phyloP scores from a whole-genome alignment of 2,888 invertebrate species.

The Epistrophella euchroma region DNA sequence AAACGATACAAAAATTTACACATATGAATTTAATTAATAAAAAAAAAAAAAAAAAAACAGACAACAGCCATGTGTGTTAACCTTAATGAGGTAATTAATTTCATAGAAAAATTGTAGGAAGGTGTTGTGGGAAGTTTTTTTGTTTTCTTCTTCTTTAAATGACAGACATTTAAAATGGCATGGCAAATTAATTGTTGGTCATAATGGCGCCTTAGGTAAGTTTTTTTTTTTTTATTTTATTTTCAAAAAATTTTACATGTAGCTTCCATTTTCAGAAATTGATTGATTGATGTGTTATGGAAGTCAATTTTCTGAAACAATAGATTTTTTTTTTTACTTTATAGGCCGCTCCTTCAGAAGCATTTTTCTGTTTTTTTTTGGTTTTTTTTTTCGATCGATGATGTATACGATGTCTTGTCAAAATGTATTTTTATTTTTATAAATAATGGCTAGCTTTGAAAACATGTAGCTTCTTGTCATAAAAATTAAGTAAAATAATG shows the following conservation, averaged over 20 bases:
- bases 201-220: constrained; percentile 21
- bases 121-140: constrained; percentile 27
- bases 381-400: not conserved
- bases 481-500: not conserved
- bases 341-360: constrained; percentile 59
- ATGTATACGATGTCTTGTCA: constrained; percentile 16
- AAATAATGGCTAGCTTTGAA: constrained; percentile 3
- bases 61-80: constrained; percentile 36
- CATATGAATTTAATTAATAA: constrained; percentile 35
- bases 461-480: not conserved
- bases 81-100: constrained; percentile 68
- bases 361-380: not conserved
- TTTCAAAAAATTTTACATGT: constrained; percentile 31
- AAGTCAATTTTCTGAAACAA: constrained; percentile 1
- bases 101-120: constrained; percentile 14
- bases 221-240: constrained; percentile 8
- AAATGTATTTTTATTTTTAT: constrained; percentile 1
- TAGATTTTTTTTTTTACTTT: constrained; percentile 13
- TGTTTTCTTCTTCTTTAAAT: not conserved
- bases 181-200: constrained; percentile 47
- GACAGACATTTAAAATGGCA: constrained; percentile 31
- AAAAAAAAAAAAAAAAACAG: constrained; percentile 41
- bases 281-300: constrained; percentile 43
- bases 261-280: constrained; percentile 62
- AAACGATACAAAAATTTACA: constrained; percentile 37